A percentile compares a stretch with the other conserved stretches of the same genome.
These are phyloP conservation scores for Diceros bicornis DNA, from an alignment of 2,797 vertebrate species.

Conservation along the genomic window DNA sequence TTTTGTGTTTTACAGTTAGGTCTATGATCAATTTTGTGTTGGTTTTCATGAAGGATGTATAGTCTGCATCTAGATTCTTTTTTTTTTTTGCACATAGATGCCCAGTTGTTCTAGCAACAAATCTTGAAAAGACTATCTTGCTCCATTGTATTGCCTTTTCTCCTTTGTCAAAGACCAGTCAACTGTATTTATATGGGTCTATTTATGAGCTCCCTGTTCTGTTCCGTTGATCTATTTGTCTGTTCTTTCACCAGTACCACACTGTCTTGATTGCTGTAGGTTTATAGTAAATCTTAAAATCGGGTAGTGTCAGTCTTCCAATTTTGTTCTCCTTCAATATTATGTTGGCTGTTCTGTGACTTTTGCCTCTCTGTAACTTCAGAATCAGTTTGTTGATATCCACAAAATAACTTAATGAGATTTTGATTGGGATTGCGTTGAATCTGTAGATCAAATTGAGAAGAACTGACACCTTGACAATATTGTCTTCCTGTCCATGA, in stretches of 20 bases:
- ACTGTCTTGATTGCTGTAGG: neutral
- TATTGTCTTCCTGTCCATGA: neutral
- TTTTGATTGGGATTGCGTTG: neutral
- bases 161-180: neutral
- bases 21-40: neutral
- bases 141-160: neutral
- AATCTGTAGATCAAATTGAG: neutral
- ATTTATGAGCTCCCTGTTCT: neutral
- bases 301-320: neutral
- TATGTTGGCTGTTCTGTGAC: neutral
- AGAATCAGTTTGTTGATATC: neutral
- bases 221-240: neutral
- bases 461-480: neutral
- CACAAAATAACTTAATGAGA: neutral
- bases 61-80: neutral
- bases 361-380: neutral
- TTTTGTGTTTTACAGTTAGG: neutral
- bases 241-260: neutral
- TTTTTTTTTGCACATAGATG: no score
- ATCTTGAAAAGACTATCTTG: neutral
- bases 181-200: neutral
- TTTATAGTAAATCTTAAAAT: neutral
- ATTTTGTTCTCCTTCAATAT: neutral
- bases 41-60: neutral
- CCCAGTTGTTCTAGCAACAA: neutral